Evolutionary conservation across 2,888 invertebrate genomes (phyloP).

Genomic region (Apomyelois bistriatella): DNA sequence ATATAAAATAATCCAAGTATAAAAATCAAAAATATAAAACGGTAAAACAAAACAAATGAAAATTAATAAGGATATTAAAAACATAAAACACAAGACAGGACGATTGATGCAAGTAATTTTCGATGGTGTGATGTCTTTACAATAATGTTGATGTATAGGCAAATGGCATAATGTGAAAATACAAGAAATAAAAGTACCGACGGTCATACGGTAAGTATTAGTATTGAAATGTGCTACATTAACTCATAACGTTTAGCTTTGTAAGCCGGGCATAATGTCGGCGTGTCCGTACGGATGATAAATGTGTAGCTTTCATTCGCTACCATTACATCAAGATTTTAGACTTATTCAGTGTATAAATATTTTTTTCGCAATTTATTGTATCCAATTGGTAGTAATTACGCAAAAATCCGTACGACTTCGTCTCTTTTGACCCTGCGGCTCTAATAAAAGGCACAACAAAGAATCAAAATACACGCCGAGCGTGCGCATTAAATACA

Average conservation of each 20-base stretch:
- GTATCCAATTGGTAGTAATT: conserved; percentile 8
- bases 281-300: conserved; percentile 31
- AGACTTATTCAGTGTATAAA: neutral
- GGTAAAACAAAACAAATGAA: conserved; percentile 25
- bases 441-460: conserved; percentile 34
- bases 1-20: conserved; percentile 19
- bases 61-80: conserved; percentile 31
- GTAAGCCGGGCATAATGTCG: conserved; percentile 37
- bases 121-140: conserved; percentile 75
- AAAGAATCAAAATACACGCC: neutral
- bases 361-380: neutral
- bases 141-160: conserved; percentile 43
- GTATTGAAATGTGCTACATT: conserved; percentile 21
- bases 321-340: neutral
- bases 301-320: conserved; percentile 15
- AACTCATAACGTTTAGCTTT: conserved; percentile 34
- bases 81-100: conserved; percentile 39
- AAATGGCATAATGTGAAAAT: conserved; percentile 27
- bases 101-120: conserved; percentile 68
- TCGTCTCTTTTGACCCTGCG: conserved; percentile 31
- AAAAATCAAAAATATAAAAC: conserved; percentile 20
- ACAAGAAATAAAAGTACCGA: conserved; percentile 22
- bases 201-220: conserved; percentile 14
- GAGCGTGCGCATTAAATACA: neutral
- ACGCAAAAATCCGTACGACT: conserved; percentile 30